Evolutionary conservation across 2,888 invertebrate species (phyloP).

Genomic region (Trimorus sp.): DNA sequence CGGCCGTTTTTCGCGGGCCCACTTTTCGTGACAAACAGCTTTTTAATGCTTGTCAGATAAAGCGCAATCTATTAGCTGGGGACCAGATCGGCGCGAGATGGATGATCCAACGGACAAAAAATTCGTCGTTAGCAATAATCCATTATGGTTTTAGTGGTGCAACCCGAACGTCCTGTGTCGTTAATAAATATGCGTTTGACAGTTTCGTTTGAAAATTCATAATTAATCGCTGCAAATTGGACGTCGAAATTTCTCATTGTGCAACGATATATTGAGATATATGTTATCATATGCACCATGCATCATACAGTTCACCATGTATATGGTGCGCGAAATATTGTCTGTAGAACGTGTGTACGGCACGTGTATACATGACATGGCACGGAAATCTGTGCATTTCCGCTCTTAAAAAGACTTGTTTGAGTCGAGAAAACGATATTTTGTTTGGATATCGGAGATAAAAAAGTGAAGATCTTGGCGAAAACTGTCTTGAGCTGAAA

Average conservation of each 20-base stretch:
- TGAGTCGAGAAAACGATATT: too few species aligned
- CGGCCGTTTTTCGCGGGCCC: constrained; percentile 38
- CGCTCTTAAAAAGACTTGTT: too few species aligned
- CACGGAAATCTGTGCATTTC: too few species aligned
- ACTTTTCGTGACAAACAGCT: constrained; percentile 50
- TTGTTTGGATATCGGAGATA: too few species aligned
- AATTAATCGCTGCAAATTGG: constrained; percentile 16
- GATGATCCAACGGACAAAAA: constrained; percentile 48
- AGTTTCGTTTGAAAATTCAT: constrained; percentile 15
- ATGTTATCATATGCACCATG: too few species aligned
- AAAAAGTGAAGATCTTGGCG: too few species aligned
- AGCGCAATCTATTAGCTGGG: constrained; percentile 55
- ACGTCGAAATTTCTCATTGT: constrained; percentile 8
- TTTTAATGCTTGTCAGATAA: constrained; percentile 56
- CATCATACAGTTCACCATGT: too few species aligned
- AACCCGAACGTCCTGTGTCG: constrained; percentile 25
- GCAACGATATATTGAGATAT: too few species aligned
- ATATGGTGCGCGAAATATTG: too few species aligned
- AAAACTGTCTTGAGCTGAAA: too few species aligned
- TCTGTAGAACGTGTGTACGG: too few species aligned
- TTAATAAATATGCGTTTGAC: constrained; percentile 33
- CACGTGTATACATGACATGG: too few species aligned
- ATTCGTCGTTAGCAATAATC: constrained; percentile 56
- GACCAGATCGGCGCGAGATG: constrained; percentile 46
- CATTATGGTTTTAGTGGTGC: constrained; percentile 39